A percentile compares a stretch with the other conserved stretches of the same genome.
phyloP scores from a whole-genome alignment of 2,113 vertebrate species.

The Hypocryptadius cinnamomeus region DNA sequence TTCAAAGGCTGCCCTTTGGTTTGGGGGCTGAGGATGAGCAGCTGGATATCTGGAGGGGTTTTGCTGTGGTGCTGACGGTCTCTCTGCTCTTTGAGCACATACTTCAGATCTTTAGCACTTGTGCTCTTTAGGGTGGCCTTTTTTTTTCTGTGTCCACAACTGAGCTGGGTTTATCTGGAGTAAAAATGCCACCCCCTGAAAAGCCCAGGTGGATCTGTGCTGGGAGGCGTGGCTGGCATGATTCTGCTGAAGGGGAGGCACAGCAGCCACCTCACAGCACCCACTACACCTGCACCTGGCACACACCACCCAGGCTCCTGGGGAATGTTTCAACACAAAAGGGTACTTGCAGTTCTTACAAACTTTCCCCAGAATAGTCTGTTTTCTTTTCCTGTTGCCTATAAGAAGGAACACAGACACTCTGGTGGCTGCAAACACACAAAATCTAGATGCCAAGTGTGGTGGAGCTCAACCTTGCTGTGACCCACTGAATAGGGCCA shows the following conservation, averaged over 20 bases:
- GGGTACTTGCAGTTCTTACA: not conserved
- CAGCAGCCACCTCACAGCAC: not conserved
- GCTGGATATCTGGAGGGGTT: not conserved
- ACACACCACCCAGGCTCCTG: not conserved
- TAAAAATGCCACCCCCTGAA: not conserved
- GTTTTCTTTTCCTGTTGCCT: not conserved
- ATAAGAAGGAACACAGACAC: not conserved
- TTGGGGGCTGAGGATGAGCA: not conserved
- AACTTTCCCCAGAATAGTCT: not conserved
- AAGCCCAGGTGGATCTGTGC: not conserved
- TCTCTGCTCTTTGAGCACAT: not conserved
- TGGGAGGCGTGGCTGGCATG: not conserved
- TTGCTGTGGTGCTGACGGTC: not conserved
- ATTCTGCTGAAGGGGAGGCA: not conserved
- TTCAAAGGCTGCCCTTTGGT: conserved; percentile 4
- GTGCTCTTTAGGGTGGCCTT: not conserved
- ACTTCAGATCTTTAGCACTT: not conserved
- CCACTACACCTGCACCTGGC: not conserved
- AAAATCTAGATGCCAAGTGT: not conserved
- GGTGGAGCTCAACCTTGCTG: not conserved
- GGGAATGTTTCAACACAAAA: not conserved
- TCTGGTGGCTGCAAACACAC: not conserved
- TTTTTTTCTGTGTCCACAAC: not conserved
- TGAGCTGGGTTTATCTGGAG: not conserved
- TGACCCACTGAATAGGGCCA: not conserved